Conservation (phyloP, 2,113 vertebrate genomes). For the Pygoscelis antarcticus region DNA sequence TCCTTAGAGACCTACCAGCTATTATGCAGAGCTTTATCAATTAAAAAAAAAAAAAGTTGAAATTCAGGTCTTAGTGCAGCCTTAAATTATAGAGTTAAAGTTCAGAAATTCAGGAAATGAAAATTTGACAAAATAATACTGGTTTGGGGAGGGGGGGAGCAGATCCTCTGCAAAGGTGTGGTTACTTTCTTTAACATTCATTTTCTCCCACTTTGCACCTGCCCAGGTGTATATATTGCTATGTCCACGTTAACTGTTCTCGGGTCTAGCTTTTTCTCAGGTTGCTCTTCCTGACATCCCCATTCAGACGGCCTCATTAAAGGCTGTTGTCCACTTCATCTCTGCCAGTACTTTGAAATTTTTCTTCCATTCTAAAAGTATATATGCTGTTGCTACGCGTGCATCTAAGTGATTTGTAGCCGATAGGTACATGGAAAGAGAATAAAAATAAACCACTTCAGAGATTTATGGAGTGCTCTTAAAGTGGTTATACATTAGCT, state of each 20-base stretch:
- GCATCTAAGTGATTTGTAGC: background rate
- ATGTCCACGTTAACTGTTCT: background rate
- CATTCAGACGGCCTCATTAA: background rate
- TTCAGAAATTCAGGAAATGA: background rate
- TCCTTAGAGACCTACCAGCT: background rate
- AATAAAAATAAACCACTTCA: background rate
- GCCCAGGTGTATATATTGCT: background rate
- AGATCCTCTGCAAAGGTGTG: background rate
- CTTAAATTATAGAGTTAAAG: background rate
- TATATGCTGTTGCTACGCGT: fast-evolving
- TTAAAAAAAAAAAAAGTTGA: background rate
- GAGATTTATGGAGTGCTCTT: background rate
- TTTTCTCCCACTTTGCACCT: background rate
- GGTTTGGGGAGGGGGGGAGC: background rate
- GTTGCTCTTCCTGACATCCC: background rate
- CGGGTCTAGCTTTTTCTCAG: fast-evolving
- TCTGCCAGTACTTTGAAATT: background rate
- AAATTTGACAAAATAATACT: background rate
- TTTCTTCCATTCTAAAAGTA: background rate
- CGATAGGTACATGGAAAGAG: background rate
- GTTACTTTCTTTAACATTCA: background rate
- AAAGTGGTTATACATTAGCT: background rate
- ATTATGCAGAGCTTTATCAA: background rate
- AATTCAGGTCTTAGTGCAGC: background rate
- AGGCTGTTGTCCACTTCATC: background rate